Evolutionary conservation across 2,113 vertebrate species (phyloP), one percentile per base, ranked within the genome.

Genomic region (Cyanistes caeruleus): DNA sequence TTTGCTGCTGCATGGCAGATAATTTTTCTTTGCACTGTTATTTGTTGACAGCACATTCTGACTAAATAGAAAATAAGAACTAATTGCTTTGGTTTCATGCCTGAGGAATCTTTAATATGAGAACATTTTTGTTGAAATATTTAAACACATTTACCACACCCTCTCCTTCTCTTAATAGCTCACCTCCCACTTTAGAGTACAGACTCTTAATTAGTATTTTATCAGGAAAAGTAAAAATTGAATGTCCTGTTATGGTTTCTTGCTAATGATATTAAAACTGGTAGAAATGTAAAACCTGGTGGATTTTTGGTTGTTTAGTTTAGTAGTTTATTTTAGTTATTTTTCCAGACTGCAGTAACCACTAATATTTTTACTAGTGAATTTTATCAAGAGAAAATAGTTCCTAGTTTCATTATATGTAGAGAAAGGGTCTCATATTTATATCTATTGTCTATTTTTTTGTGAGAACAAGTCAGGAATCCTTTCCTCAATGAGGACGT

Each of bases 61-160:
- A 86, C 46, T 62, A 87, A 82, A 68, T 13, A 84, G 49, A 89
- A 93, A 87, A 56, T 52, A 92, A 31, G 33, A 89, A 64, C 10
- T 87, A 94, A 84, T 79, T 82, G 37, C 58, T 81, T 95, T 44
- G 22, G 69, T 87, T 94, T 92, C 77, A 89, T 72, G 70, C 49
- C 58, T 0, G 7, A 92, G 31, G 77, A 95, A 84, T 84, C 65
- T 87, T 89, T 89, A 84, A 33, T 52, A 89, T 11, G 30, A 79
- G 20, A 64, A 60, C n/a, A 64, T 60, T 84, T 80, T 91, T 89
- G 44, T 49, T 91, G 52, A 75, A 87, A 55, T 25, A 30, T 58
- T 46, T 68, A 25, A 74, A 70, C 49, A 69, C 3, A 2, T 68
- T 84, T 49, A 67, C 56, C 58, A 70, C 69, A 39, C 13, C 60